Base-by-base conservation (phyloP, 2,113 vertebrate species). In the Ameiurus melas region DNA sequence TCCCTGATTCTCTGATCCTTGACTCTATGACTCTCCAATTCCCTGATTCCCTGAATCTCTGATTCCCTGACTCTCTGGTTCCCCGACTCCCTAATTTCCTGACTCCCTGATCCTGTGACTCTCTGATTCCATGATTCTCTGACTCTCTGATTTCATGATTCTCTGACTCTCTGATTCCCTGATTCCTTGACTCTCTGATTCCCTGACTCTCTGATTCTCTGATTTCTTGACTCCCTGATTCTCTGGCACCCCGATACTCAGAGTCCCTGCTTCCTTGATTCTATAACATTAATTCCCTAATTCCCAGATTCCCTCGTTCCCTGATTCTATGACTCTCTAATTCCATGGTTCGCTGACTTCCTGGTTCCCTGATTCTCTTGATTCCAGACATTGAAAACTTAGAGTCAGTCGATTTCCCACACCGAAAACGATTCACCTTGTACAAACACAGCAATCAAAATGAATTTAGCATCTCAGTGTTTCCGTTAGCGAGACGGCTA, bases 71-170 rank as follows among this genome's bases (percentile, higher is more conserved):
- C 20, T 73, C 33, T 20, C 33, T 73, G 70, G 20, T 1, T 68
- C 9, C 0, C 3, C 27, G 3, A 77, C 5, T 47, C 20, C 1
- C 0, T 27, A 22, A 47, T 3, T 77, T 12, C 5, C 0, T 13
- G 43, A 25, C 3, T 13, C 22, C 5, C 0, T 10, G 39, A 75
- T 19, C 51, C 43, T 0, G 5, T 77, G 22, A 77, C 9, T 75
- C 73, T 5, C 0, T 77, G 36, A 43, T 25, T 75, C 9, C 8
- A 4, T 36, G 33, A 19, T 1, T 36, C 68, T 7, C 5, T 33
- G 30, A 62, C 17, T 70, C 71, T 1, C 20, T 75, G 71, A 22
- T 2, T 75, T 17, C 10, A 1, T 27, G 62, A 64, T 27, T 64
- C 62, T 3, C 22, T 64, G 14, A 33, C 9, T 51, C 47, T 0